Conservation (phyloP, 2,888 invertebrate genomes). For the Eupithecia centaureata region DNA sequence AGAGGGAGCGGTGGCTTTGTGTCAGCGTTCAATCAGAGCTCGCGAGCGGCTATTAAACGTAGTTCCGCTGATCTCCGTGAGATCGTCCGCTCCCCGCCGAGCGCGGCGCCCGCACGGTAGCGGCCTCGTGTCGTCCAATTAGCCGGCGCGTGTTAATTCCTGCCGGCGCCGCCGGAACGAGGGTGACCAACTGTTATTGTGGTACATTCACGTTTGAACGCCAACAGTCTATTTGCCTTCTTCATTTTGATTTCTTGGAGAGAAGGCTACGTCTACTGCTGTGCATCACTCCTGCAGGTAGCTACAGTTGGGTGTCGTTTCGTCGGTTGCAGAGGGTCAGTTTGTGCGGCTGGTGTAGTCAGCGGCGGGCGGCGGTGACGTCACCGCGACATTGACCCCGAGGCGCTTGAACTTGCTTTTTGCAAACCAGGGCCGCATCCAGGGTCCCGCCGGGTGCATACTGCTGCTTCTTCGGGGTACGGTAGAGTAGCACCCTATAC, state of each 20-base stretch:
- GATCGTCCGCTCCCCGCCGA: neutral
- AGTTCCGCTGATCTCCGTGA: too few species aligned
- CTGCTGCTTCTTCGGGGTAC: neutral
- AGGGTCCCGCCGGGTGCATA: neutral
- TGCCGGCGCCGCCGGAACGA: slow-evolving; percentile 2
- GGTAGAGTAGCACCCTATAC: neutral
- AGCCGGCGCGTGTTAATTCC: slow-evolving; percentile 31
- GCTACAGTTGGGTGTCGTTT: too few species aligned
- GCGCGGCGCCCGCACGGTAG: neutral
- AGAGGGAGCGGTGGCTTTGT: too few species aligned
- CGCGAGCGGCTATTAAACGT: too few species aligned
- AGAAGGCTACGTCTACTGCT: neutral
- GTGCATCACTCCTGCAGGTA: neutral
- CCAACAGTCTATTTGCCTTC: neutral
- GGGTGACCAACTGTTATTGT: slow-evolving; percentile 11
- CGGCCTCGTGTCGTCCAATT: slow-evolving; percentile 21
- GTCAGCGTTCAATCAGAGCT: too few species aligned
- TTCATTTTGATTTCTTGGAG: neutral
- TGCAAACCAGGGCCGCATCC: slow-evolving; percentile 25
- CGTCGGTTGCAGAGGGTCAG: too few species aligned
- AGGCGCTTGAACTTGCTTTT: slow-evolving; percentile 40
- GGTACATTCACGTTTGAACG: neutral
- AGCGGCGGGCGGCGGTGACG: slow-evolving; percentile 31
- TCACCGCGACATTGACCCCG: slow-evolving; percentile 39
- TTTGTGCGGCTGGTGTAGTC: neutral